These are phyloP conservation scores for Caenorhabditis brenneri DNA, from an alignment of 1,140 invertebrate genomes.

Conservation along the genomic window DNA sequence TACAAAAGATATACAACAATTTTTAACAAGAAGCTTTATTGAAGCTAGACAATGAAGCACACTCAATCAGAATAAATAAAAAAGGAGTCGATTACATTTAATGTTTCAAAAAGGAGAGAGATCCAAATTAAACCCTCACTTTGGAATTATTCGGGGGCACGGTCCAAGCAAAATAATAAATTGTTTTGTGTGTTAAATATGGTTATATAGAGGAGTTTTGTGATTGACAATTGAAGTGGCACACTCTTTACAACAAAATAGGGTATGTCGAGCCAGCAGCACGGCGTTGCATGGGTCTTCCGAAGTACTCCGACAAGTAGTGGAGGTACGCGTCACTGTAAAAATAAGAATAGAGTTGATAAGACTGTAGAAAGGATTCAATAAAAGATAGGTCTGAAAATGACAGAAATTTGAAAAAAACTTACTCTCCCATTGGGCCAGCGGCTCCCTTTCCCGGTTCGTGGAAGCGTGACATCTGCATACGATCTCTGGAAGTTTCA, in stretches of 20 bases:
- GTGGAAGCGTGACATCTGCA: conserved; percentile 24
- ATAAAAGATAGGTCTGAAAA: not conserved
- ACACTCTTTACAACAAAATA: not conserved
- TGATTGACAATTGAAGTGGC: not conserved
- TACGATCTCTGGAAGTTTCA: not conserved
- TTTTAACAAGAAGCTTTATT: not conserved
- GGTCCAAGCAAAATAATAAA: too few relatives aligned
- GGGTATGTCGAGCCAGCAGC: conserved; percentile 30
- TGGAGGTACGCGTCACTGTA: conserved; percentile 26
- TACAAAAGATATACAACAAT: not conserved
- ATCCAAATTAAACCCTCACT: too few relatives aligned
- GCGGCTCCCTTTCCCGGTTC: conserved; percentile 34
- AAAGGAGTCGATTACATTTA: not conserved
- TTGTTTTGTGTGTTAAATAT: too few relatives aligned
- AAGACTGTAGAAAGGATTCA: too few relatives aligned
- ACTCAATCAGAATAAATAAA: not conserved
- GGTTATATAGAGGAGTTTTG: too few relatives aligned
- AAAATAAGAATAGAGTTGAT: not conserved
- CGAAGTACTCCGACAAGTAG: conserved; percentile 28
- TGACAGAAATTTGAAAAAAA: not conserved
- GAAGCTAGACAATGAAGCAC: not conserved
- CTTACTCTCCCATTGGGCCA: conserved; percentile 7
- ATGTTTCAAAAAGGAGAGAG: too few relatives aligned
- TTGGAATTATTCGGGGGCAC: too few relatives aligned
- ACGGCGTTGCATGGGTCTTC: conserved; percentile 9